Percentiles rank a stretch among this genome's conserved stretches.
Evolutionary conservation across 2,797 vertebrate species (phyloP).

Genomic region (Onychomys torridus): DNA sequence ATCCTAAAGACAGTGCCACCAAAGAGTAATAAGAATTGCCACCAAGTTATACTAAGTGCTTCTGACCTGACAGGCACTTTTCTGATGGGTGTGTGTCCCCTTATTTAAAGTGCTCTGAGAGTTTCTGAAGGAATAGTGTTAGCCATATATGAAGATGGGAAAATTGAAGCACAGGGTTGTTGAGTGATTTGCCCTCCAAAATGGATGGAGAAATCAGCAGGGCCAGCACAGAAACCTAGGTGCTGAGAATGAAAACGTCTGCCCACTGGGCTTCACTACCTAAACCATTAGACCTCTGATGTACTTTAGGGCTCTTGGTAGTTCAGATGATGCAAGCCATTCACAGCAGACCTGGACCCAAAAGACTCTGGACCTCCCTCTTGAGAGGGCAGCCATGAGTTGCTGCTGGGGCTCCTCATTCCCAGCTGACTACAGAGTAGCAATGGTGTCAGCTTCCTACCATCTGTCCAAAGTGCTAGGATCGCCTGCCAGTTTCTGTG

Average conservation of each 20-base stretch:
- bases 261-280: accelerated
- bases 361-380: neutral
- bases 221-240: neutral
- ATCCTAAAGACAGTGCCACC: neutral
- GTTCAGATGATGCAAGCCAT: neutral
- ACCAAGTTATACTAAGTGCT: neutral
- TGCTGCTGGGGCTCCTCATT: neutral
- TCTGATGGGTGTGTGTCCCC: neutral
- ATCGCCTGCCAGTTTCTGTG: neutral
- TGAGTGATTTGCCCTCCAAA: neutral
- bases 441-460: neutral
- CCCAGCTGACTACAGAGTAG: neutral
- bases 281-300: neutral
- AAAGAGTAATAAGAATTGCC: neutral
- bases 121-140: neutral
- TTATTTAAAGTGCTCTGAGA: neutral
- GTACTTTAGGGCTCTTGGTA: neutral
- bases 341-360: neutral
- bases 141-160: neutral
- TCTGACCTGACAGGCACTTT: neutral
- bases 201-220: neutral
- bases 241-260: neutral
- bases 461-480: neutral
- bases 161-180: neutral
- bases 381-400: neutral